Evolutionary conservation across 2,888 invertebrate species (phyloP).

Genomic region (Noctua pronuba): DNA sequence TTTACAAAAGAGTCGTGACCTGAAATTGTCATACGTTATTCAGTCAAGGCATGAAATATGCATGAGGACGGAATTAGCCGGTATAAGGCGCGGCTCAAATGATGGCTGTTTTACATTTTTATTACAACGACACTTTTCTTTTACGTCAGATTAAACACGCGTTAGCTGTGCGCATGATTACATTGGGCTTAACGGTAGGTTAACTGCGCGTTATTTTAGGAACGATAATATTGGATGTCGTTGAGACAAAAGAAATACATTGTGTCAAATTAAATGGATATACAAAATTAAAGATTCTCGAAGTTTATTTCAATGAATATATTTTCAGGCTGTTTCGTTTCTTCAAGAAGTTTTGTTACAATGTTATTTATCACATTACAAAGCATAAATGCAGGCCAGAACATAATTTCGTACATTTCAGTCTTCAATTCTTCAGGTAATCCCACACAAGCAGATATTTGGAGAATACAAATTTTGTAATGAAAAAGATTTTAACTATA

Average conservation of each 20-base stretch:
- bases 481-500: too few relatives aligned
- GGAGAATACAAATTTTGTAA: too few relatives aligned
- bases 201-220: neutral
- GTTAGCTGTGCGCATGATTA: constrained; percentile 38
- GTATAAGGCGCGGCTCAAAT: constrained; percentile 60
- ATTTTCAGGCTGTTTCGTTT: neutral
- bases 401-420: neutral
- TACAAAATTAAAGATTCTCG: neutral
- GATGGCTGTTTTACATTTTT: constrained; percentile 78
- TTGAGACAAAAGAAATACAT: constrained; percentile 11
- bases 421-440: neutral
- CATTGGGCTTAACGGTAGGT: constrained; percentile 16
- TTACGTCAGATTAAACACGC: constrained; percentile 54
- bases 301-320: constrained; percentile 1
- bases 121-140: constrained; percentile 72
- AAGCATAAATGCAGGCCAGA: neutral
- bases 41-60: constrained; percentile 78
- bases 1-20: constrained; percentile 69
- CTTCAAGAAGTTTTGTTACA: neutral
- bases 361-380: neutral
- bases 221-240: neutral
- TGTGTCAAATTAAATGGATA: constrained; percentile 17
- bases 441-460: too few relatives aligned
- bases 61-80: constrained; percentile 78
- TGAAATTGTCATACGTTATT: constrained; percentile 76